phyloP scores from a whole-genome alignment of 1,140 invertebrate genomes.

The silkworm (Bombyx mori) region DNA sequence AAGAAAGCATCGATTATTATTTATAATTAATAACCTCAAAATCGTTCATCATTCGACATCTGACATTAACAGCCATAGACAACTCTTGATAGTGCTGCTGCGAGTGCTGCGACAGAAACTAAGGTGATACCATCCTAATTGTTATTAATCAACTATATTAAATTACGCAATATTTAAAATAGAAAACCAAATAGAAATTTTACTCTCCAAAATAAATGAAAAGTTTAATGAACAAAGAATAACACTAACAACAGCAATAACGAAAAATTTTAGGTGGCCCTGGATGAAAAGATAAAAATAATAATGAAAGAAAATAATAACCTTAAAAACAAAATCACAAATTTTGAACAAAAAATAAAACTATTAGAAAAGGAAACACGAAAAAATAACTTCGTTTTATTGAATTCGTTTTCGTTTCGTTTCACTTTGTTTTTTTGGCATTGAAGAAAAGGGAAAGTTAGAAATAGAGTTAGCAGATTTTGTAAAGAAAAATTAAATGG shows the following conservation, averaged over 20 bases:
- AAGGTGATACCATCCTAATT: background rate
- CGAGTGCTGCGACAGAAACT: background rate
- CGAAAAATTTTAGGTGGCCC: slow-evolving; percentile 19
- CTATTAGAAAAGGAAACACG: slow-evolving; percentile 18
- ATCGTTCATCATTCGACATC: background rate
- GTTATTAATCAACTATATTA: background rate
- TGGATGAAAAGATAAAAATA: slow-evolving; percentile 16
- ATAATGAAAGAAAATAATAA: slow-evolving; percentile 17
- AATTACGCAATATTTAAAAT: slow-evolving; percentile 2
- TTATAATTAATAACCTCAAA: background rate
- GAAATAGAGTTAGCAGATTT: slow-evolving; percentile 10
- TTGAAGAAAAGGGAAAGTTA: slow-evolving; percentile 16
- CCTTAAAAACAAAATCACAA: slow-evolving; percentile 17
- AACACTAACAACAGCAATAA: slow-evolving; percentile 19
- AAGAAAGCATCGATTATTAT: background rate
- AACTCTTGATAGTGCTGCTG: background rate
- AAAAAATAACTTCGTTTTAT: slow-evolving; percentile 19
- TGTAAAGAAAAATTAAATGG: slow-evolving; percentile 11
- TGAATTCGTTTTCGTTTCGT: too few species aligned
- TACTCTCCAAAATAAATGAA: slow-evolving; percentile 16
- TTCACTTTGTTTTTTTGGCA: slow-evolving; percentile 5
- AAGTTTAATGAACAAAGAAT: slow-evolving; percentile 19
- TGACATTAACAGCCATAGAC: background rate
- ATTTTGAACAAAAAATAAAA: slow-evolving; percentile 15
- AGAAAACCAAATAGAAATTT: slow-evolving; percentile 11